Evolutionary conservation across 2,888 invertebrate species (phyloP).

Genomic region (Rutpela maculata): DNA sequence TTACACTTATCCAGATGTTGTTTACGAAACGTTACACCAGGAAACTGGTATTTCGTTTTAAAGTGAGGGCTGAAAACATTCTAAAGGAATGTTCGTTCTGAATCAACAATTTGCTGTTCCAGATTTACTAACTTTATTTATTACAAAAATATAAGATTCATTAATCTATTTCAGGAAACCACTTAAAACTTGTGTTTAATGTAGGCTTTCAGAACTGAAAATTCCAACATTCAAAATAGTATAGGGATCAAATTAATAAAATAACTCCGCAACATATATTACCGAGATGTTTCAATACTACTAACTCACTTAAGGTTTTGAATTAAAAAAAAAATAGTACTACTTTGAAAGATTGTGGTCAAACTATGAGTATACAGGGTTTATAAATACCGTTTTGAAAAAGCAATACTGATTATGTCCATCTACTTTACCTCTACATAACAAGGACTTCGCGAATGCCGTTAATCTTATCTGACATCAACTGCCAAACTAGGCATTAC

Average conservation of each 20-base stretch:
- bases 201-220: neutral
- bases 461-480: no score
- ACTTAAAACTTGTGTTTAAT: constrained; percentile 28
- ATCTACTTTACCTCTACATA: no score
- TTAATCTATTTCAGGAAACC: constrained; percentile 35
- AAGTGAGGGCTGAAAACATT: constrained; percentile 17
- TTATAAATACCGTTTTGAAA: no score
- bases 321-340: no score
- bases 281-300: no score
- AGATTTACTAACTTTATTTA: constrained; percentile 24
- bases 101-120: constrained; percentile 36
- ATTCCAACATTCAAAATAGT: neutral
- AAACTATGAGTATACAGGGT: no score
- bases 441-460: no score
- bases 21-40: constrained; percentile 43
- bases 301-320: no score
- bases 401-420: no score
- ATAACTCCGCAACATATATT: no score
- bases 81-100: constrained; percentile 8
- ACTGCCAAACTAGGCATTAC: no score
- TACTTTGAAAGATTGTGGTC: no score
- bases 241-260: neutral
- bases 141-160: constrained; percentile 4
- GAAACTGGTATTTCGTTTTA: constrained; percentile 38
- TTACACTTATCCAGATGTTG: constrained; percentile 51